Evolutionary conservation across 2,113 vertebrate species (phyloP).

Genomic region (Seriola aureovittata): DNA sequence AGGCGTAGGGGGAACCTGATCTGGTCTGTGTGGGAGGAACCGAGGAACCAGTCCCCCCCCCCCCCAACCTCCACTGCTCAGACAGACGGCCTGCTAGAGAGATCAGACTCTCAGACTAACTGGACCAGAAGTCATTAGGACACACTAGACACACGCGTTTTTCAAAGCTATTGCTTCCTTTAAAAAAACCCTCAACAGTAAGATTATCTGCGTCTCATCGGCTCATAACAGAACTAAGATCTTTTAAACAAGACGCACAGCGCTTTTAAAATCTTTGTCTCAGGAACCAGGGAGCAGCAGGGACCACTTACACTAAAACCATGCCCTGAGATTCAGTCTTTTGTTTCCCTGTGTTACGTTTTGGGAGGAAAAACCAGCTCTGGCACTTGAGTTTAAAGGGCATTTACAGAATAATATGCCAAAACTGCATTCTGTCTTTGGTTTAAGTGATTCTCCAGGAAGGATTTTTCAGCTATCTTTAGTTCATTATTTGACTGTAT

Average conservation of each 20-base stretch:
- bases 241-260: conserved; percentile 60
- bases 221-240: conserved; percentile 62
- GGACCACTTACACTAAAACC: conserved; percentile 59
- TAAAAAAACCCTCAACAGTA: conserved; percentile 54
- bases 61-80: conserved; percentile 58
- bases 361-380: conserved; percentile 30
- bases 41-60: conserved; percentile 72
- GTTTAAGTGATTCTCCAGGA: conserved; percentile 52
- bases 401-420: conserved; percentile 51
- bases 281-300: conserved; percentile 53
- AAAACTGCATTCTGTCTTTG: conserved; percentile 48
- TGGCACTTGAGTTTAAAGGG: conserved; percentile 48
- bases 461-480: conserved; percentile 47
- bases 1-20: conserved; percentile 81
- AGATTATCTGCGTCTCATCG: conserved; percentile 69
- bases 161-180: conserved; percentile 69
- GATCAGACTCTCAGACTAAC: conserved; percentile 82
- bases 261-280: conserved; percentile 62
- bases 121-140: conserved; percentile 83
- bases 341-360: conserved; percentile 52
- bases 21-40: conserved; percentile 81
- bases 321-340: conserved; percentile 56
- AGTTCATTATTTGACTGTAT: conserved; percentile 25
- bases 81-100: conserved; percentile 81
- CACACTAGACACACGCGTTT: conserved; percentile 71